phyloP scores from a whole-genome alignment of 2,888 invertebrate species.

The Conomelus anceps region DNA sequence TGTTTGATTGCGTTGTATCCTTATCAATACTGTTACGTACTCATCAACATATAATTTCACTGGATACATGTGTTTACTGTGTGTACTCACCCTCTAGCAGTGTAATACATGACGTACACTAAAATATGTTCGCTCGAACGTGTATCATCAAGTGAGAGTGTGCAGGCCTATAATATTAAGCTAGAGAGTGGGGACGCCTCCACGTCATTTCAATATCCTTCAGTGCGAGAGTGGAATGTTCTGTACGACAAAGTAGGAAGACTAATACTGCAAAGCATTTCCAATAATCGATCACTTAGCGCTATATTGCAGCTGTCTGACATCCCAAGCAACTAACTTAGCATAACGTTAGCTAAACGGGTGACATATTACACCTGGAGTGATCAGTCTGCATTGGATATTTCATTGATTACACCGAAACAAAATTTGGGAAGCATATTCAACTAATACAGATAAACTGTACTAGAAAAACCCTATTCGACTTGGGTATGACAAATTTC shows the following conservation, averaged over 20 bases:
- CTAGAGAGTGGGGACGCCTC: not conserved
- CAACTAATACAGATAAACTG: too few species aligned
- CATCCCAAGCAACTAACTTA: not conserved
- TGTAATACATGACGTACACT: too few species aligned
- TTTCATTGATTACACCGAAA: not conserved
- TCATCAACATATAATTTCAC: too few species aligned
- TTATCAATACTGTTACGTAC: too few species aligned
- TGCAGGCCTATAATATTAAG: too few species aligned
- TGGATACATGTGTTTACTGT: too few species aligned
- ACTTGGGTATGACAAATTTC: too few species aligned
- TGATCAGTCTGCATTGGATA: not conserved
- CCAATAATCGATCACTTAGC: not conserved
- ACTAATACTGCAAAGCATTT: not conserved
- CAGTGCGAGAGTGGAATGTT: not conserved
- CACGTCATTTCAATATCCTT: not conserved
- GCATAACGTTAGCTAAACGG: not conserved
- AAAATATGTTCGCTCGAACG: too few species aligned
- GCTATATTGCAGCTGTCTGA: not conserved
- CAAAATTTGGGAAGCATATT: not conserved
- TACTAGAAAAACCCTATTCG: too few species aligned
- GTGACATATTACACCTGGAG: not conserved
- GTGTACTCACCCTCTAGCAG: too few species aligned
- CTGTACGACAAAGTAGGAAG: not conserved
- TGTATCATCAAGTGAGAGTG: not conserved
- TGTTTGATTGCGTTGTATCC: too few species aligned